phyloP scores from a whole-genome alignment of 1,140 invertebrate genomes.

The Andrena cerasifolii region DNA sequence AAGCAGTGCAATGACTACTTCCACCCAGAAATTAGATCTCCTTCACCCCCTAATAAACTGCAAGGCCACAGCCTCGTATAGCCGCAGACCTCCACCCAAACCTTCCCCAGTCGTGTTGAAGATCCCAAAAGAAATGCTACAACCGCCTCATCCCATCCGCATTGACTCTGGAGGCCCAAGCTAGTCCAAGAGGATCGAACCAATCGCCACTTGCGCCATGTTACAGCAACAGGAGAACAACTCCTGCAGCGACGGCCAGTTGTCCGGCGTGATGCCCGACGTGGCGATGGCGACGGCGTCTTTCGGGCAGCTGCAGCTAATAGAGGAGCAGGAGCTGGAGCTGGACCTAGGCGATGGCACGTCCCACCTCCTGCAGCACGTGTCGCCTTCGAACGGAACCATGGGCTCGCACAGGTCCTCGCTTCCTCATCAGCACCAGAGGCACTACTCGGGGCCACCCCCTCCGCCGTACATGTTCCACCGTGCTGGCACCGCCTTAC shows the following conservation, averaged over 20 bases:
- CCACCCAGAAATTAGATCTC: no score
- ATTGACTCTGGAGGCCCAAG: no score
- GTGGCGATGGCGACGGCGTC: constrained; percentile 93
- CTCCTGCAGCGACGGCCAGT: constrained; percentile 86
- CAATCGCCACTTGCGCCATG: no score
- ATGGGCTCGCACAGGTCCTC: constrained; percentile 73
- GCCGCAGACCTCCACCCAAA: no score
- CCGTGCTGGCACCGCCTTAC: constrained; percentile 76
- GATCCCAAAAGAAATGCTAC: no score
- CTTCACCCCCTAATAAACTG: no score
- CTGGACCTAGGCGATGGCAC: constrained; percentile 91
- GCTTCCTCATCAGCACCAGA: constrained; percentile 76
- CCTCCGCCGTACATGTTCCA: constrained; percentile 78
- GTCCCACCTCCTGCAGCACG: constrained; percentile 82
- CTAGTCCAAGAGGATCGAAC: no score
- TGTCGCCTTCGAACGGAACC: constrained; percentile 69
- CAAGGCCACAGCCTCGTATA: no score
- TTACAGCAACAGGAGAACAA: constrained; percentile 83
- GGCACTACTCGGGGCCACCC: constrained; percentile 76
- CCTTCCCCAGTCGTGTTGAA: no score
- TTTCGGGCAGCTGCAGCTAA: constrained; percentile 87
- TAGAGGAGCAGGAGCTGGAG: constrained; percentile 85
- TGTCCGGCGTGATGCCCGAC: constrained; percentile 93
- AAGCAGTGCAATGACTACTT: no score
- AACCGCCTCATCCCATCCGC: not conserved